Percentiles rank a stretch among this genome's conserved stretches.
These are phyloP conservation scores for Henricia sp. DNA, from an alignment of 53 echinoderm and acorn worm species.

Conservation along the genomic window DNA sequence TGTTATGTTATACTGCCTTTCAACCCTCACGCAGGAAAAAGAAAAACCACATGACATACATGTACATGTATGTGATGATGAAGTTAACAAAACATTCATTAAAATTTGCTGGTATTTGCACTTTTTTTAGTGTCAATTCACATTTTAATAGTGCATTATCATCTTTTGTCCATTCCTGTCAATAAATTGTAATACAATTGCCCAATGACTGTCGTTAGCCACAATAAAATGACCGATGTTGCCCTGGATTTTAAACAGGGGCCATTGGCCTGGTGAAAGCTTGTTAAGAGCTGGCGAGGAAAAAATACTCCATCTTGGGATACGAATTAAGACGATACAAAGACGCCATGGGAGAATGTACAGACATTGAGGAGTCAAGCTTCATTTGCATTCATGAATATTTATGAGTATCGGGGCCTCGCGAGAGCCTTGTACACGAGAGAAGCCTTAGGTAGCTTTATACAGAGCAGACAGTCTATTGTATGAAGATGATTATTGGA, in stretches of 20 bases:
- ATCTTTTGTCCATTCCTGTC: background rate
- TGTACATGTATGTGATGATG: background rate
- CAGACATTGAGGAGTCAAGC: slow-evolving; percentile 11
- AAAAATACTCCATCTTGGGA: background rate
- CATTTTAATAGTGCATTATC: background rate
- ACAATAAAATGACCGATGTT: background rate
- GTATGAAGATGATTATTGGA: slow-evolving; percentile 32
- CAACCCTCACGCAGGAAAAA: background rate
- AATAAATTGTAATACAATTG: background rate
- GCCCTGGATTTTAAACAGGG: background rate
- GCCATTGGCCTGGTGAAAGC: background rate
- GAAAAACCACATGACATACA: too few relatives aligned
- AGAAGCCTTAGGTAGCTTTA: background rate
- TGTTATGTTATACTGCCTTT: background rate
- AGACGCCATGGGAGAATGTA: background rate
- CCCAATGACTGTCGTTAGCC: background rate
- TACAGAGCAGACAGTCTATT: background rate
- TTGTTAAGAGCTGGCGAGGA: background rate
- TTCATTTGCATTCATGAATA: slow-evolving; percentile 22
- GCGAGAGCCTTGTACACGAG: background rate
- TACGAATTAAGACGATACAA: slow-evolving; percentile 6
- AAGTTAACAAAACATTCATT: background rate
- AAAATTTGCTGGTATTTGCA: background rate
- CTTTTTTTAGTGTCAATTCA: slow-evolving; percentile 1
- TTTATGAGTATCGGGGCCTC: background rate